Base-by-base conservation (phyloP, 2,888 invertebrate genomes). In the Palloptera scutellata region DNA sequence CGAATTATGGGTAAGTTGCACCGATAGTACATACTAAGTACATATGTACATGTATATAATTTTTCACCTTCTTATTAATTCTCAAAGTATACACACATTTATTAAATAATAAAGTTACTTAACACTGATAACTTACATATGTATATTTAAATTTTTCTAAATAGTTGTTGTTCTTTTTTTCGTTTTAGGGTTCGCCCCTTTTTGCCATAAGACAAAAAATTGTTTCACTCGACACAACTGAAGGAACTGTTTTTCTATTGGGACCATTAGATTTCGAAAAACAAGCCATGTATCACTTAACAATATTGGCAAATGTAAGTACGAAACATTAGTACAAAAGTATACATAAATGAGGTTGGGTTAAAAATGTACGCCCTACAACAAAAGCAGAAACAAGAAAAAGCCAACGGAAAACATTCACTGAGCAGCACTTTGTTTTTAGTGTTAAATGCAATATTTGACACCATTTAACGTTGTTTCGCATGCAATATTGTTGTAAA, bases 201-300 rank as follows among this genome's bases (percentile, higher is more conserved):
- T 93, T 94, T 81, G 92, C 92, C 68, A 91, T 94, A 76, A 88
- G 92, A 72, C 93, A 94, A 80, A 89, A 90, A 74, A 89, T 93
- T 71, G 88, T 91, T 53, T 91, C 91, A 11, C 88, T 91, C 3
- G 91, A 91, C 76, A 91, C 92, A 78, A 93, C 93, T 12, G 91
- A 93, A 80, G 94, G 93, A 55, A 91, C 92, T 4, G 90, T 95
- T 77, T 90, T 92, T 76, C 86, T 95, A 54, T 87, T 91, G 65
- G 92, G 92, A 62, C 89, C 91, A 72, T 86, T 96, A 77, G 96
- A 96, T 85, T 96, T 95, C 80, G 96, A 96, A 83, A 92, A 90
- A 62, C 92, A 92, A 84, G 93, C 94, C 62, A 92, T 95, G 88
- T 94, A 95, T 85, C 92, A 92, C 77, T 86, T 96, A 73, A 92